phyloP scores from a whole-genome alignment of 2,888 invertebrate species.

The Tubulanus polymorphus region DNA sequence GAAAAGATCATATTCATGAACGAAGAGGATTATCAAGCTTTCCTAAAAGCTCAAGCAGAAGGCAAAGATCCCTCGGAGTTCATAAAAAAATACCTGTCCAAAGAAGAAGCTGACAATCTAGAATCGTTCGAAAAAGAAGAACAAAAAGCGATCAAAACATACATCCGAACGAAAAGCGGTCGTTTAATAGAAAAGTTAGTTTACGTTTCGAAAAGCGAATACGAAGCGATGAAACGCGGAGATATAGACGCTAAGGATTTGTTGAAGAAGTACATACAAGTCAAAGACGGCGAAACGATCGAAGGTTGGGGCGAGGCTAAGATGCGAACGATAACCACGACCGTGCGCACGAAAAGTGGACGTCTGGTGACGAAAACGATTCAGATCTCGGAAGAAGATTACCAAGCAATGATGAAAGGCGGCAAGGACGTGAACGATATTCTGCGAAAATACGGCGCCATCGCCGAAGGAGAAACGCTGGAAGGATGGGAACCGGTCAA shows the following conservation, averaged over 20 bases:
- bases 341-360: slow-evolving; percentile 50
- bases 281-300: slow-evolving; percentile 37
- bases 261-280: slow-evolving; percentile 38
- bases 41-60: slow-evolving; percentile 17
- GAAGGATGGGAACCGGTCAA: slow-evolving; percentile 46
- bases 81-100: slow-evolving; percentile 39
- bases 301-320: slow-evolving; percentile 51
- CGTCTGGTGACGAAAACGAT: slow-evolving; percentile 46
- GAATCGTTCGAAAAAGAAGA: slow-evolving; percentile 51
- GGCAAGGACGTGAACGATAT: slow-evolving; percentile 41
- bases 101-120: slow-evolving; percentile 40
- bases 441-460: slow-evolving; percentile 42
- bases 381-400: slow-evolving; percentile 47
- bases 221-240: slow-evolving; percentile 44
- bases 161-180: slow-evolving; percentile 50
- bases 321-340: slow-evolving; percentile 49
- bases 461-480: slow-evolving; percentile 39
- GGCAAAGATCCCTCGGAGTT: slow-evolving; percentile 6
- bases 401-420: slow-evolving; percentile 40
- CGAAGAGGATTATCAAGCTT: slow-evolving; percentile 28
- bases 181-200: slow-evolving; percentile 43
- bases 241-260: slow-evolving; percentile 30
- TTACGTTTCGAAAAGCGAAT: slow-evolving; percentile 47
- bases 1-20: slow-evolving; percentile 27
- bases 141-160: slow-evolving; percentile 48